These are phyloP conservation scores for Steinernema scapterisci DNA, from an alignment of 2,888 invertebrate genomes.

Conservation along the genomic window DNA sequence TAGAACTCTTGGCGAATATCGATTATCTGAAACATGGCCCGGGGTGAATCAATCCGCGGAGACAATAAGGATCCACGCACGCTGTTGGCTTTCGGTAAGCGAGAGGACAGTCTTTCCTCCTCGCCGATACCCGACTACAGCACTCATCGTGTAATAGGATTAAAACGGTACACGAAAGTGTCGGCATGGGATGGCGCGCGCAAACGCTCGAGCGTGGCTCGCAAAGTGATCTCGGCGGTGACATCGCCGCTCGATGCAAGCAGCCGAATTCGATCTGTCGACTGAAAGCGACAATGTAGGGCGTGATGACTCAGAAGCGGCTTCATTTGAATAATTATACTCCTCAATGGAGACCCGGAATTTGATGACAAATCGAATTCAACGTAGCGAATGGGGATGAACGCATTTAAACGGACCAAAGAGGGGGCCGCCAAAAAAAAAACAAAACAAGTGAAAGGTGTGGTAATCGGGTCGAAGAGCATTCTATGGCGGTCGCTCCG, in stretches of 20 bases:
- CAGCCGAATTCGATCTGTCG: not conserved
- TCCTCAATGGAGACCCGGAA: not conserved
- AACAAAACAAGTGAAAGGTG: not conserved
- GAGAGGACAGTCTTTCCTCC: not conserved
- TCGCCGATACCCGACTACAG: conserved; percentile 5
- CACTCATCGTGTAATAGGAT: conserved; percentile 27
- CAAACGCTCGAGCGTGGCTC: not conserved
- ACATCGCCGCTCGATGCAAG: not conserved
- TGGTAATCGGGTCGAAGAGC: not conserved
- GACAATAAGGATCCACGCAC: not conserved
- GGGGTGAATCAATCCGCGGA: not conserved
- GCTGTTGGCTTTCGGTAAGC: not conserved
- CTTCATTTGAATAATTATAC: conserved; percentile 29
- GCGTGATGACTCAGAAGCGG: conserved; percentile 27
- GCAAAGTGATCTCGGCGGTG: not conserved
- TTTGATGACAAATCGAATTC: not conserved
- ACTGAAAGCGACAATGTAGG: conserved; percentile 1
- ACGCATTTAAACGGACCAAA: no score
- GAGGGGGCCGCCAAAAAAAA: no score
- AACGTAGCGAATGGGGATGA: not conserved
- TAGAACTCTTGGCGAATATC: not conserved
- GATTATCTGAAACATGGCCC: conserved; percentile 16
- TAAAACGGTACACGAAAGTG: conserved; percentile 30
- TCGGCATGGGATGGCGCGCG: conserved; percentile 1
- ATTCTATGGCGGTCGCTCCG: not conserved